Evolutionary conservation across 2,113 vertebrate species (phyloP), one percentile per base, ranked within the genome.

Genomic region (Calidris pygmaea): DNA sequence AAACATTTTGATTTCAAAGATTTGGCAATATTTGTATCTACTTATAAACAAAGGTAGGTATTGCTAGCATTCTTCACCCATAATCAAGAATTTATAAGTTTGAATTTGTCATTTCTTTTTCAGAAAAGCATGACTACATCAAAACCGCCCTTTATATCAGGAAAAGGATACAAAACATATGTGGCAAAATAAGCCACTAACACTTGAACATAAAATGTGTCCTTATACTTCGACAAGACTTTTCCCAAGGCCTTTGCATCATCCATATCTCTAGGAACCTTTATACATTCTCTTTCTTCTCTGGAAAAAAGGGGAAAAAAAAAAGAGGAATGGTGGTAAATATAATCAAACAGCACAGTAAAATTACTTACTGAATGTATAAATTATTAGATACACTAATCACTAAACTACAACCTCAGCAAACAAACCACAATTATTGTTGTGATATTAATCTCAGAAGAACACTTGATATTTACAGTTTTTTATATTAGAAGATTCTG

Each of bases 241-340:
- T 98, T 99, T 95, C 99, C 99, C 98, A 99, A 97, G 68, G 99
- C 99, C 97, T 99, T 99, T 93, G 99, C 99, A 96, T 99, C 99
- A 78, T 99, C 99, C 99, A 99, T 99, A 96, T 99, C 99, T 98
- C 99, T 99, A 32, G 99, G 99, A 95, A 99, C 97, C 96, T 99
- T 99, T 95, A 99, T 99, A 96, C 97, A 99, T 95, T 98, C 98
- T 98, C 98, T 98, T 98, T 99, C 99, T 96, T 99, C 99, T 96
- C 99, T 99, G 96, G 84, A 73, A 73, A 67, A 68, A 50, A 85
- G 47, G 20, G 20, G 50, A 83, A 89, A 91, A 23, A 20, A 73
- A 20, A 73, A 32, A 1, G 22, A 93, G 9, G 19, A 87, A 77
- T 50, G 5, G 76, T 92, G 14, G 53, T 75, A 91, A 92, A 82